Evolutionary conservation across 2,113 vertebrate genomes (phyloP).

Genomic region (Mastomys natalensis): DNA sequence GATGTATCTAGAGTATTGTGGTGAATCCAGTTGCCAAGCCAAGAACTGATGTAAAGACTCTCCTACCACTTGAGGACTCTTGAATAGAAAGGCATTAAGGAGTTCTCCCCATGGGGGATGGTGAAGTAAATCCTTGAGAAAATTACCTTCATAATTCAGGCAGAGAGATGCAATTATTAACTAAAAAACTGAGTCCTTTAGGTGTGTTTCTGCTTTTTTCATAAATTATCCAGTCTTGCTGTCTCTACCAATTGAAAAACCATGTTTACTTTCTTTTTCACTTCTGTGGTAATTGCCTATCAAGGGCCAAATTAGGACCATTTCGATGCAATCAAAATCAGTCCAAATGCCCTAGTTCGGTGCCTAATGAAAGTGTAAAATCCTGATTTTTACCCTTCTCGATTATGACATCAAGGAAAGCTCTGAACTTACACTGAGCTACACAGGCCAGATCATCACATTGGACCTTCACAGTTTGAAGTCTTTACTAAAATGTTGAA

Average conservation of each 20-base stretch:
- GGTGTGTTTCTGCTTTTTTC: conserved; percentile 14
- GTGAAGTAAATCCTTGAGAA: conserved; percentile 15
- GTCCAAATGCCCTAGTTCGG: neutral
- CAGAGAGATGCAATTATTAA: conserved; percentile 63
- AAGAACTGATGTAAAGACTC: neutral
- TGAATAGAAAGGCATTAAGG: neutral
- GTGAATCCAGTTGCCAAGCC: neutral
- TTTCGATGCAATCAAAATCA: conserved; percentile 41
- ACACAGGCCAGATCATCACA: neutral
- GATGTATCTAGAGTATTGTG: neutral
- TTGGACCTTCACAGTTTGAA: neutral
- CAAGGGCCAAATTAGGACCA: conserved; percentile 29
- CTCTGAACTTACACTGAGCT: neutral
- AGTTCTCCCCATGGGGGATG: conserved; percentile 19
- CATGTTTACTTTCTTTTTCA: conserved; percentile 63
- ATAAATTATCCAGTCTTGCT: conserved; percentile 62
- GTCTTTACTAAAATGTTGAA: neutral
- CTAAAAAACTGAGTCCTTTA: conserved; percentile 22
- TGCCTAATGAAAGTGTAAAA: conserved; percentile 14
- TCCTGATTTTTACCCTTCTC: neutral
- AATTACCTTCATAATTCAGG: conserved; percentile 59
- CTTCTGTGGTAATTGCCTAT: conserved; percentile 50
- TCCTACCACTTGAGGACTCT: neutral
- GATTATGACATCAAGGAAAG: neutral
- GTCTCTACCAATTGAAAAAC: conserved; percentile 57